A percentile compares a stretch with the other conserved stretches of the same genome.
Evolutionary conservation across 2,113 vertebrate genomes (phyloP).

Genomic region (human): DNA sequence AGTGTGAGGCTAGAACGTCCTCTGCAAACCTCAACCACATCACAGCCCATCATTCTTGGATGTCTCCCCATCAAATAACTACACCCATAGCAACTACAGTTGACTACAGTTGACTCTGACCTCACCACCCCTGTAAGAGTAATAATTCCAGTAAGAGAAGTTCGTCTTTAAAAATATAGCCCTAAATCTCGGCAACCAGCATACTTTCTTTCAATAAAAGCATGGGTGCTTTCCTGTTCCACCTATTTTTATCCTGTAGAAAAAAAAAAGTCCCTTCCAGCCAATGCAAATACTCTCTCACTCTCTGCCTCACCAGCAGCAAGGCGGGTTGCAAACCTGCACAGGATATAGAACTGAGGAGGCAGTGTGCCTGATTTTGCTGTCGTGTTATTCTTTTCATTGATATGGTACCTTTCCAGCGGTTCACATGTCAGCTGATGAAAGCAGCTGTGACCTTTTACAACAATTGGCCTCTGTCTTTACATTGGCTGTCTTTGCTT

Average conservation of each 20-base stretch:
- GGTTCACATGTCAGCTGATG: conserved; percentile 52
- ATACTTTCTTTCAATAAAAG: conserved; percentile 69
- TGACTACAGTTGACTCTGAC: conserved; percentile 47
- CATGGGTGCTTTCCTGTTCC: conserved; percentile 72
- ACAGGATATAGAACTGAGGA: not conserved
- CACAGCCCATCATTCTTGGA: not conserved
- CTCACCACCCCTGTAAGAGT: conserved; percentile 60
- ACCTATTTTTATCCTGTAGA: conserved; percentile 78
- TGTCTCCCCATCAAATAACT: not conserved
- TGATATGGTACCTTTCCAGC: conserved; percentile 14
- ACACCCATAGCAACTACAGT: not conserved
- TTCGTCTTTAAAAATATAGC: conserved; percentile 70
- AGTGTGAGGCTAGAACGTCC: conserved; percentile 36
- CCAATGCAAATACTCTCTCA: conserved; percentile 64
- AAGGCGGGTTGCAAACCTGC: not conserved
- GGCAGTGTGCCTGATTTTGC: conserved; percentile 4
- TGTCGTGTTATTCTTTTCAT: not conserved
- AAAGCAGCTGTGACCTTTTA: conserved; percentile 71
- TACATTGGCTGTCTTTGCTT: conserved; percentile 52
- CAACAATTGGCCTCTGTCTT: conserved; percentile 76
- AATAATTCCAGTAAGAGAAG: conserved; percentile 77
- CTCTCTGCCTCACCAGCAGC: not conserved
- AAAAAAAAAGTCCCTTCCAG: conserved; percentile 69
- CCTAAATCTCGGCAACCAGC: conserved; percentile 53
- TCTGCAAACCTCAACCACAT: conserved; percentile 36